Conservation (phyloP, 1,140 invertebrate species). For the Physella acuta region DNA sequence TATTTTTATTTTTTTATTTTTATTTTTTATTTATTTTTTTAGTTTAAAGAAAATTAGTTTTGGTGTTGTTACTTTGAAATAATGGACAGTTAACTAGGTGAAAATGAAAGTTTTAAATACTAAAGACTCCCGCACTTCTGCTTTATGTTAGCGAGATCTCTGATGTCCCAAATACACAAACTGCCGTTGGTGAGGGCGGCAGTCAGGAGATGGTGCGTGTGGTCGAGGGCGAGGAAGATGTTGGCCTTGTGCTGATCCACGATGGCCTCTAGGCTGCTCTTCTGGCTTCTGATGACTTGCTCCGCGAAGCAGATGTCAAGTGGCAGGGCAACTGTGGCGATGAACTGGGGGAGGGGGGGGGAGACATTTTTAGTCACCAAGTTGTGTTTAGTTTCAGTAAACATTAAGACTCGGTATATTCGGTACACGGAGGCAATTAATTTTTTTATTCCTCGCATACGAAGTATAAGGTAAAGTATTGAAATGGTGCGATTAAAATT, state of each 20-base stretch:
- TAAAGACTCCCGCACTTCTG: conserved; percentile 17
- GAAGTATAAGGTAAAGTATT: background rate
- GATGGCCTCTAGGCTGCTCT: background rate
- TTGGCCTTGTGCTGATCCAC: conserved; percentile 6
- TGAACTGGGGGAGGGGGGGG: background rate
- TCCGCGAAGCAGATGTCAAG: conserved; percentile 22
- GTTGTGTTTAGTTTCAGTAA: too few relatives aligned
- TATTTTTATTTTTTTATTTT: too few relatives aligned
- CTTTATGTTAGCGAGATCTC: conserved; percentile 9
- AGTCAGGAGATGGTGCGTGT: conserved; percentile 4
- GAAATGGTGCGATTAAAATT: too few relatives aligned
- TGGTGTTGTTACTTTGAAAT: too few relatives aligned
- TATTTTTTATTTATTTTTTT: too few relatives aligned
- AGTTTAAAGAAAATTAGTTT: too few relatives aligned
- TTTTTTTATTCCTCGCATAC: background rate
- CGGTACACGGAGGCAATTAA: background rate
- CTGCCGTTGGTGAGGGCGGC: conserved; percentile 15
- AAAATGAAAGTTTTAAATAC: too few relatives aligned
- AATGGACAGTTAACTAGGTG: too few relatives aligned
- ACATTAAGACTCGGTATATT: background rate
- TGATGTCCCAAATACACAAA: conserved; percentile 17
- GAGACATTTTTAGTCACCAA: background rate
- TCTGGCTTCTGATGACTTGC: conserved; percentile 11
- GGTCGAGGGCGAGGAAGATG: conserved; percentile 7
- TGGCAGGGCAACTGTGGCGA: background rate